A percentile compares a stretch with the other conserved stretches of the same genome.
phyloP scores from a whole-genome alignment of 2,888 invertebrate genomes.

The Lysandra coridon region DNA sequence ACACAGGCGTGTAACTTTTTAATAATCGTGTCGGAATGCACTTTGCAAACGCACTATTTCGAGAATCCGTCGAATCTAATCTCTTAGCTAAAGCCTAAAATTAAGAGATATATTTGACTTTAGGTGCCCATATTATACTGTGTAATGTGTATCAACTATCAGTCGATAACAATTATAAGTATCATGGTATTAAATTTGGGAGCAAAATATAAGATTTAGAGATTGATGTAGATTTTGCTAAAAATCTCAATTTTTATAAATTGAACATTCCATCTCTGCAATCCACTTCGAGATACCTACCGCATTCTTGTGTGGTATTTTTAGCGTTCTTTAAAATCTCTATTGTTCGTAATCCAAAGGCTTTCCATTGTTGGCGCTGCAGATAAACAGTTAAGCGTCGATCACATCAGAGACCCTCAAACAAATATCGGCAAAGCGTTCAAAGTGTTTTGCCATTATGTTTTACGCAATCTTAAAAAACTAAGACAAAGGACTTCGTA shows the following conservation, averaged over 20 bases:
- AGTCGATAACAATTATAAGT: not conserved
- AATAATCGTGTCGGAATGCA: constrained; percentile 21
- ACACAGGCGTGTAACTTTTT: constrained; percentile 5
- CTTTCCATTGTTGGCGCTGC: constrained; percentile 8
- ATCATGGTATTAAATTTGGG: not conserved
- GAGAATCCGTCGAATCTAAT: not conserved
- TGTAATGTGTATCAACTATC: not conserved
- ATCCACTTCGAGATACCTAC: not conserved
- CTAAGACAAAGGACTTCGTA: constrained; percentile 16
- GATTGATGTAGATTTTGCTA: not conserved
- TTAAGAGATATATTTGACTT: not conserved
- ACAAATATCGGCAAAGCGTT: constrained; percentile 24
- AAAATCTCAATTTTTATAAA: not conserved
- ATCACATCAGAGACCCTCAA: constrained; percentile 3
- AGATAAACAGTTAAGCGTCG: constrained; percentile 25
- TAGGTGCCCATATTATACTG: not conserved
- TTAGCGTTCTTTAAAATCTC: constrained; percentile 5
- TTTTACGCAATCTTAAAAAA: constrained; percentile 18
- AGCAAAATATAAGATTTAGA: not conserved
- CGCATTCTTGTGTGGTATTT: constrained; percentile 10
- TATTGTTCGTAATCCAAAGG: constrained; percentile 20
- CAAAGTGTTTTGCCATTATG: constrained; percentile 19
- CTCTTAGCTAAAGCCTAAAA: not conserved
- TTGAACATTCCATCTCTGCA: not conserved
- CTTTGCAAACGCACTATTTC: constrained; percentile 12